A percentile compares a stretch with the other conserved stretches of the same genome.
phyloP scores from a whole-genome alignment of 2,113 vertebrate species.

The Tiliqua scincoides region DNA sequence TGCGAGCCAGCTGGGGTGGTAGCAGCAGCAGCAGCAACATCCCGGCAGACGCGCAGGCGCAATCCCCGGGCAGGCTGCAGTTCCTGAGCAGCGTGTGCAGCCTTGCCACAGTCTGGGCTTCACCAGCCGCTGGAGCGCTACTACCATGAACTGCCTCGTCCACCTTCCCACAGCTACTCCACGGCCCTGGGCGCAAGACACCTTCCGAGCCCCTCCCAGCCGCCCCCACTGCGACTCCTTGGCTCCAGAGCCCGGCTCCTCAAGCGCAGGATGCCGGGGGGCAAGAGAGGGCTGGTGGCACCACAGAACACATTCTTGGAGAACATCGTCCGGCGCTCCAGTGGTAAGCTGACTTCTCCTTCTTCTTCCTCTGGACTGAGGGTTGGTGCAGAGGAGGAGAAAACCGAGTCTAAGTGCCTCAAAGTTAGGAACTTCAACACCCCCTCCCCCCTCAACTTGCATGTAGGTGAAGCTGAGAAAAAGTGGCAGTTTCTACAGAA shows the following conservation, averaged over 20 bases:
- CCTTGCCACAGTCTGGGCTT: conserved; percentile 72
- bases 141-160: conserved; percentile 85
- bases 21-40: conserved; percentile 2
- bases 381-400: neutral
- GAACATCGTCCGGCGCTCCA: conserved; percentile 95
- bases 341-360: conserved; percentile 79
- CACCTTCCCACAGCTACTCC: conserved; percentile 79
- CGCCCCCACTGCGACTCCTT: conserved; percentile 74
- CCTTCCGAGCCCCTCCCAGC: conserved; percentile 53
- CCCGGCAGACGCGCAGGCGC: conserved; percentile 70
- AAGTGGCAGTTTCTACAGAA: neutral
- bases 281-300: conserved; percentile 97
- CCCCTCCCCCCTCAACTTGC: neutral
- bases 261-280: conserved; percentile 95
- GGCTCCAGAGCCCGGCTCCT: conserved; percentile 76
- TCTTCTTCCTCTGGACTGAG: neutral
- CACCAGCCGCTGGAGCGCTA: conserved; percentile 77
- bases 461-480: neutral
- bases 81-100: conserved; percentile 68
- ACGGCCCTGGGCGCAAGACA: conserved; percentile 74
- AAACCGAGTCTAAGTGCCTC: neutral
- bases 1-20: neutral
- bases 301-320: conserved; percentile 98
- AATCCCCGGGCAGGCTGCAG: conserved; percentile 70
- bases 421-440: neutral